Base-by-base conservation (phyloP, 1,140 invertebrate species). In the Temnothorax nylanderi region DNA sequence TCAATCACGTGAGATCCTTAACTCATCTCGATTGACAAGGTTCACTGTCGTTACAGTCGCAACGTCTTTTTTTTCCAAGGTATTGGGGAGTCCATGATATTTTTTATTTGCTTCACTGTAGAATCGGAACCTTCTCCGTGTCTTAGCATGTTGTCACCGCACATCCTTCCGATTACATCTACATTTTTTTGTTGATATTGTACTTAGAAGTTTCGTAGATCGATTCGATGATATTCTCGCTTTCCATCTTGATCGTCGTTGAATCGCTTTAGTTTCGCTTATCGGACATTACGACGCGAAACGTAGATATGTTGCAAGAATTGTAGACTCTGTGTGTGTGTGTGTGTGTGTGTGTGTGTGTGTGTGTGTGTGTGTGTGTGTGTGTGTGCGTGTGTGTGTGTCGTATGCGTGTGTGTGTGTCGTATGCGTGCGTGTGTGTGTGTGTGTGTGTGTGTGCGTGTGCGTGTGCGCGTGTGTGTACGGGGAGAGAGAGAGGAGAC, bases 181-280 rank as follows among this genome's bases (percentile, higher is more conserved):
- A 54, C 47, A 56, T 56, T 44, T 6, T 69, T 81, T 71, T 58
- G 13, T 56, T 67, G 13, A 69, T 69, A 18, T 56, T 71, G 77
- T 81, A 81, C 77, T 81, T 81, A 71, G 21, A 71, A 71, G 2
- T 75, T 82, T 58, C 18, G 18, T 21, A 44, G 18, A 26, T 37
- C 5, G n/a, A 56, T 44, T 74, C 26, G 4, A 37, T 75, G 18
- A 11, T 7, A 69, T 41, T 58, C 21, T 21, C 3, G 1, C 7
- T 60, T 60, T 74, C 3, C 21, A 37, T 26, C 41, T 32, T 80
- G 13, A 82, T 67, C n/a, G 13, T 26, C 11, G 13, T 82, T 32
- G 18, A 80, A 77, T 21, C 21, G 16, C 37, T 54, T 71, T 41
- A 41, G 21, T 69, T 71, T 81, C 44, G 32, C 72, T 41, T 3